Conservation (phyloP, 2,888 invertebrate genomes). For the Mimas tiliae region DNA sequence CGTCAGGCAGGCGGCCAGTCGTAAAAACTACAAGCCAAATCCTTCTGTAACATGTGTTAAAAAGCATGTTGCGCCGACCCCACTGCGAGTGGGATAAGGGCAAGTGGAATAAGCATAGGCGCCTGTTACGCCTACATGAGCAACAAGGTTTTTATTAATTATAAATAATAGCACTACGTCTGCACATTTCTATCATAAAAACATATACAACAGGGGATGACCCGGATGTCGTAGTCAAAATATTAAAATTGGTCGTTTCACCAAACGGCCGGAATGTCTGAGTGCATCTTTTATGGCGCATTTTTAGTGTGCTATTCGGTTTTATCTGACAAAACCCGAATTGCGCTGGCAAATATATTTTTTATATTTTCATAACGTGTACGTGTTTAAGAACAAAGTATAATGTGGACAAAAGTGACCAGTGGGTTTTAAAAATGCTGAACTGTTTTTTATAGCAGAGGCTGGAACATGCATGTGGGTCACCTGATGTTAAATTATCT, state of each 20-base stretch:
- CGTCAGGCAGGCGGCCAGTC: no score
- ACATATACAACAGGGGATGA: background rate
- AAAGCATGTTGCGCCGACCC: no score
- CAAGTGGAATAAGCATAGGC: no score
- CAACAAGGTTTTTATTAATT: no score
- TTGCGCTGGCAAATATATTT: conserved; percentile 26
- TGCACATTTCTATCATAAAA: background rate
- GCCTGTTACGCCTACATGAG: no score
- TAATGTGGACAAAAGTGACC: background rate
- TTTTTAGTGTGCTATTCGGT: conserved; percentile 18
- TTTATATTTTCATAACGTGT: background rate
- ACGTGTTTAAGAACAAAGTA: background rate
- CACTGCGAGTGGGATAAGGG: no score
- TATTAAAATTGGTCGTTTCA: conserved; percentile 16
- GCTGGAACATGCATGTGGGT: background rate
- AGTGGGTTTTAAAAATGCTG: background rate
- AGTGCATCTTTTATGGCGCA: conserved; percentile 22
- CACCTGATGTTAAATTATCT: no score
- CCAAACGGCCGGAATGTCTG: conserved; percentile 22
- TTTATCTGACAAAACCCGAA: conserved; percentile 20
- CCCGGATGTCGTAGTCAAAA: conserved; percentile 21
- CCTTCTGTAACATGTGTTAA: no score
- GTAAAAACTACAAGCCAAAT: no score
- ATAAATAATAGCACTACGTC: background rate
- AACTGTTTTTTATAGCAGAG: background rate